Conservation (phyloP, 1,140 invertebrate genomes). For the Sweltsa coloradensis region DNA sequence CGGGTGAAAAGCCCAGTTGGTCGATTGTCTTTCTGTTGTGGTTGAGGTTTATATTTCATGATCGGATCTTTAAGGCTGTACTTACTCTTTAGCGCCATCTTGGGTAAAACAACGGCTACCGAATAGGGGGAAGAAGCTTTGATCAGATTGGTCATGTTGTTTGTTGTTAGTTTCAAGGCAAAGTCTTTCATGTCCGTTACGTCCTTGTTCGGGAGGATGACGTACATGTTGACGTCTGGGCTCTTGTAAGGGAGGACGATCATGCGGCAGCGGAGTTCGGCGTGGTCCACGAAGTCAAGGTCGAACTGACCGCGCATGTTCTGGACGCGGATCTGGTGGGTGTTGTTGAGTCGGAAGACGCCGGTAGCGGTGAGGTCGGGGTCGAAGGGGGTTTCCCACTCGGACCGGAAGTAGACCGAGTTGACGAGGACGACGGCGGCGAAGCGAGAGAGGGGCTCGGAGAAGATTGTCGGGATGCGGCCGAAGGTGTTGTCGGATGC, state of each 20-base stretch:
- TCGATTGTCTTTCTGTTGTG: not conserved
- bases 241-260: constrained; percentile 32
- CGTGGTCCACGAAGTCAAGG: not conserved
- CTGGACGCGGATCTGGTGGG: not conserved
- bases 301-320: constrained; percentile 8
- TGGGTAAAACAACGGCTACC: constrained; percentile 5
- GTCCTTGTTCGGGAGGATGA: constrained; percentile 28
- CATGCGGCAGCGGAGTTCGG: constrained; percentile 19
- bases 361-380: not conserved
- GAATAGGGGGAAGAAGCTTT: not conserved
- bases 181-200: not conserved
- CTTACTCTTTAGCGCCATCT: not conserved
- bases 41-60: not conserved
- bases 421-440: constrained; percentile 4
- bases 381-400: constrained; percentile 10
- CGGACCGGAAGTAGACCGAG: constrained; percentile 8
- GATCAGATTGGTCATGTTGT: not conserved
- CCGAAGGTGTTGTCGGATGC: constrained; percentile 1
- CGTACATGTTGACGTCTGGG: constrained; percentile 26
- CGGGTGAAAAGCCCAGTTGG: not conserved
- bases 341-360: not conserved
- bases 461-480: not conserved
- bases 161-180: not conserved
- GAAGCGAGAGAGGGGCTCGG: not conserved
- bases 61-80: not conserved